Conservation (phyloP, 2,113 vertebrate species). For the Chrysemys picta region DNA sequence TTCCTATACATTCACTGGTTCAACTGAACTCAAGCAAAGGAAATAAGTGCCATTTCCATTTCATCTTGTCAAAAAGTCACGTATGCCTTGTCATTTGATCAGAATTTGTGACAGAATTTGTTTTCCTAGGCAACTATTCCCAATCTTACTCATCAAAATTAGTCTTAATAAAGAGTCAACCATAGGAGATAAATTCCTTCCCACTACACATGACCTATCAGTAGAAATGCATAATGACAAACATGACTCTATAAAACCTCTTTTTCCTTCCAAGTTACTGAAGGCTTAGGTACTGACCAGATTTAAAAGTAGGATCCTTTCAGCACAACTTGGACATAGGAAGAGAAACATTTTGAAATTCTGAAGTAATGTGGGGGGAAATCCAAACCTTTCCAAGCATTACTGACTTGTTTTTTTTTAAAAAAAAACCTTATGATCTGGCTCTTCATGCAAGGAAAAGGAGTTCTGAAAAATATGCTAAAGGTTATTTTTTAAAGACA, state of each 20-base stretch:
- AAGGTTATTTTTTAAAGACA: neutral
- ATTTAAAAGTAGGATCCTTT: constrained; percentile 3
- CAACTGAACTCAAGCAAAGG: neutral
- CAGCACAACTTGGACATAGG: neutral
- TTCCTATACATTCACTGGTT: neutral
- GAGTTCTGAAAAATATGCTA: neutral
- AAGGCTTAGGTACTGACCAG: constrained; percentile 31
- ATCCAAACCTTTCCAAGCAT: neutral
- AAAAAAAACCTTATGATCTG: constrained; percentile 19
- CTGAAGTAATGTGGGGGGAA: constrained; percentile 8
- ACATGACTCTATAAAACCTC: neutral
- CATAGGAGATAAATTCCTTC: neutral
- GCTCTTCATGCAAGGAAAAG: neutral
- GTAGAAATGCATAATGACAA: neutral
- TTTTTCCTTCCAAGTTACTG: neutral
- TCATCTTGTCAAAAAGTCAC: neutral
- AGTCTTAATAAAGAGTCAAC: neutral
- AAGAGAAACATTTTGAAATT: constrained; percentile 25
- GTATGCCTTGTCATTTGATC: neutral
- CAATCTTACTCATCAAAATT: neutral
- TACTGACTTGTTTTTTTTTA: constrained; percentile 10
- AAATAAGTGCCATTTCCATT: neutral
- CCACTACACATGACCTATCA: neutral
- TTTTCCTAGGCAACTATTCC: neutral
- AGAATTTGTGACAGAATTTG: neutral